Conservation (phyloP, 1,140 invertebrate species). For the Temnothorax nylanderi region DNA sequence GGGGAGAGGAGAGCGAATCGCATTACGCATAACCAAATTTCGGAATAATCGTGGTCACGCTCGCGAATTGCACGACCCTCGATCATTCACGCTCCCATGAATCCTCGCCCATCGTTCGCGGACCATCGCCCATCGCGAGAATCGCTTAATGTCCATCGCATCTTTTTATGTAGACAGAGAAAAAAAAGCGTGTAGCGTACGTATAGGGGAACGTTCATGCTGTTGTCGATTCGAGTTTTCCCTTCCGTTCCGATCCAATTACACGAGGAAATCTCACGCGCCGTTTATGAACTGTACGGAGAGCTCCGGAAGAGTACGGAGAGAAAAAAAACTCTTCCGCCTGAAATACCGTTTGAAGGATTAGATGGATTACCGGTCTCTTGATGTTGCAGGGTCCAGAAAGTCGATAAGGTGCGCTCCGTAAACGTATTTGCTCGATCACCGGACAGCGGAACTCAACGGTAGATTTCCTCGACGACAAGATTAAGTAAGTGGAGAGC, state of each 20-base stretch:
- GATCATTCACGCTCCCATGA: slow-evolving; percentile 80
- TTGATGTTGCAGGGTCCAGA: slow-evolving; percentile 33
- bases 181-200: slow-evolving; percentile 27
- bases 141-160: slow-evolving; percentile 68
- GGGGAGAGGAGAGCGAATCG: slow-evolving; percentile 45
- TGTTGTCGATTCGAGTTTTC: slow-evolving; percentile 13
- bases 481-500: slow-evolving; percentile 53
- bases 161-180: slow-evolving; percentile 70
- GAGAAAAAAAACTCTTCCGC: slow-evolving; percentile 78
- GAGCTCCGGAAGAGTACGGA: slow-evolving; percentile 50
- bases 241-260: slow-evolving; percentile 70
- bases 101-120: slow-evolving; percentile 67
- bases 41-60: slow-evolving; percentile 68
- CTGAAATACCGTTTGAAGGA: slow-evolving; percentile 79
- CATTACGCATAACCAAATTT: slow-evolving; percentile 80
- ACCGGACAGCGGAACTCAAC: slow-evolving; percentile 33
- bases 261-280: slow-evolving; percentile 70
- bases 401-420: slow-evolving; percentile 64
- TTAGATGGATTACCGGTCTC: slow-evolving; percentile 83
- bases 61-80: slow-evolving; percentile 67
- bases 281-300: slow-evolving; percentile 60
- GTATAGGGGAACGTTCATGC: slow-evolving; percentile 50
- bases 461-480: slow-evolving; percentile 56
- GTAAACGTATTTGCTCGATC: slow-evolving; percentile 57
- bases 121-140: slow-evolving; percentile 58